Base-by-base conservation (phyloP, 1,140 invertebrate species). In the Drosophila rufa region DNA sequence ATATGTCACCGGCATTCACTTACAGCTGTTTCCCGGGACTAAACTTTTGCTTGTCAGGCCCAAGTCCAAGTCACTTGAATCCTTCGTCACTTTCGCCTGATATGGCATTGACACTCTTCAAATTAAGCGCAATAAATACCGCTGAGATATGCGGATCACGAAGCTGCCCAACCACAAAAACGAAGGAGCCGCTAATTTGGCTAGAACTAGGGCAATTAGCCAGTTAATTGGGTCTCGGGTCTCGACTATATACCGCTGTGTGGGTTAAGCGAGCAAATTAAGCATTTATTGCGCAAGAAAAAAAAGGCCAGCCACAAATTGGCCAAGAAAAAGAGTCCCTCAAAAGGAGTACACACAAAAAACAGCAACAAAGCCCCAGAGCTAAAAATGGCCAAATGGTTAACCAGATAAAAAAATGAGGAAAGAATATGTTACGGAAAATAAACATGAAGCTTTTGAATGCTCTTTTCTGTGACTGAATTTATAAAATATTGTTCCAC, bases 261-360 rank as follows among this genome's bases (percentile, higher is more conserved):
- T 79, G 79, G 69, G 79, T 66, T 77, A 69, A 65, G 53, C 66
- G 46, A 17, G 3, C 57, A 89, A 86, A 86, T 86, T 89, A 86
- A 60, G 67, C 79, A 73, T 89, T 83, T 77, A 89, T 83, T 80
- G 79, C 64, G 22, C 25, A 43, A 48, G 53, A 17, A 60, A 30
- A 30, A 71, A 73, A 51, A 59, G 70, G 30, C 46, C 68, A 56
- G 8, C 59, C 57, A 66, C 71, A 83, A 89, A 89, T 87, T 80
- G 75, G 55, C 25, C 19, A 47, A 17, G 33, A 38, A 84, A 84
- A 83, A 55, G 59, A 80, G 19, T 43, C 48, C 19, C 36, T 25
- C 11, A 38, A 38, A 40, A 57, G 56, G 55, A 38, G 40, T 25
- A 43, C 36, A 4, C 3, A 8, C 27, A 15, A 40, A 46, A 12